Conservation (phyloP, 2,113 vertebrate genomes). For the Nothobranchius kuhntae region DNA sequence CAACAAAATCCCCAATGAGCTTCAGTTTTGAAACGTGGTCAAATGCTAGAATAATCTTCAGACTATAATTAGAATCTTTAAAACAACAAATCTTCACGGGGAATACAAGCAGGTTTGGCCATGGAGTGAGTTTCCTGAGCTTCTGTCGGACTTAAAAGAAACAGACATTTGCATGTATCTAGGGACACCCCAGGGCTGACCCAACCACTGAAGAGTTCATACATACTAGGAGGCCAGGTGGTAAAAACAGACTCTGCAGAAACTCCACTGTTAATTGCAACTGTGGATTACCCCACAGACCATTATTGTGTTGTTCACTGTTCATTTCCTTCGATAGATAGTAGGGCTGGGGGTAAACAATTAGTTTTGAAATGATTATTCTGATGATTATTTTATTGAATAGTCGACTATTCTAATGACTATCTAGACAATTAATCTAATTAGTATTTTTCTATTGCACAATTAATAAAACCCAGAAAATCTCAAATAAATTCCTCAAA, state of each 20-base stretch:
- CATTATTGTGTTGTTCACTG: neutral
- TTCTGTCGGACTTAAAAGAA: neutral
- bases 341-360: no score
- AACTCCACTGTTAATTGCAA: neutral
- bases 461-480: no score
- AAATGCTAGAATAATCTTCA: neutral
- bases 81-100: neutral
- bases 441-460: no score
- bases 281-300: neutral
- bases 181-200: neutral
- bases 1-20: constrained; percentile 5
- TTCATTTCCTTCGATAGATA: neutral
- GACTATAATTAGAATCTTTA: neutral
- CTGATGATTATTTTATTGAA: no score
- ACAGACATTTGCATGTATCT: neutral
- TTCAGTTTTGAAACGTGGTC: constrained; percentile 8
- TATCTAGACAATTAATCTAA: no score
- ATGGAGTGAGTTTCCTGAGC: neutral
- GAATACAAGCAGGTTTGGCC: neutral
- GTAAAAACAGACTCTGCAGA: neutral
- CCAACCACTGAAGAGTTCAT: neutral
- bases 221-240: neutral
- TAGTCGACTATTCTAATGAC: no score
- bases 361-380: no score
- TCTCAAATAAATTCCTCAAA: no score